phyloP scores from a whole-genome alignment of 2,797 vertebrate species.

The Chloroceryle amazona region DNA sequence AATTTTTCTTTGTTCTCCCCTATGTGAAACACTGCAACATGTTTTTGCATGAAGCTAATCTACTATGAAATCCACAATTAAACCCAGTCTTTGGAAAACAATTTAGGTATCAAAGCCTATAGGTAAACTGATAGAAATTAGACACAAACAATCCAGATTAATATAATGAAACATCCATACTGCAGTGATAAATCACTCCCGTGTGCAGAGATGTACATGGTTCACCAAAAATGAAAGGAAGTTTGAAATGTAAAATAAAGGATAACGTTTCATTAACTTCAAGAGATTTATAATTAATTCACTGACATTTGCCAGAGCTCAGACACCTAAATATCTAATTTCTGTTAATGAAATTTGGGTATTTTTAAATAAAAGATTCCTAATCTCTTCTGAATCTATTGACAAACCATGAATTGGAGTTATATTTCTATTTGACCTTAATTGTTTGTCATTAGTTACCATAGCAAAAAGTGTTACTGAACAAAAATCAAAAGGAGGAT shows the following conservation, averaged over 20 bases:
- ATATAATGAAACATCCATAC: background rate
- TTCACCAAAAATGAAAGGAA: background rate
- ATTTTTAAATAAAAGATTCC: background rate
- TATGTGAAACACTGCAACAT: background rate
- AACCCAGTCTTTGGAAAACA: background rate
- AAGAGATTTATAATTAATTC: background rate
- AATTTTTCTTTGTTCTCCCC: background rate
- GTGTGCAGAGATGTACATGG: background rate
- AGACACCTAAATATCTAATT: background rate
- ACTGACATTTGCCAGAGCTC: background rate
- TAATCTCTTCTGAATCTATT: background rate
- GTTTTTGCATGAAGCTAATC: background rate
- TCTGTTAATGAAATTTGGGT: background rate
- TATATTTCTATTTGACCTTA: background rate
- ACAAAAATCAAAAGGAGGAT: background rate
- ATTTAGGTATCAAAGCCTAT: background rate
- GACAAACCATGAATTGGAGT: background rate
- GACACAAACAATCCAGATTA: background rate
- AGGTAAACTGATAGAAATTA: background rate
- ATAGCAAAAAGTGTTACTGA: background rate
- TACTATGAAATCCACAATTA: background rate
- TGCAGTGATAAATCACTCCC: background rate
- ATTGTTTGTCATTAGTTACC: background rate
- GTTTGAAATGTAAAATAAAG: slow-evolving; percentile 8
- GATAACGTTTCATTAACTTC: background rate